Evolutionary conservation across 1,140 invertebrate genomes (phyloP).

Genomic region (Meloidogyne exigua): DNA sequence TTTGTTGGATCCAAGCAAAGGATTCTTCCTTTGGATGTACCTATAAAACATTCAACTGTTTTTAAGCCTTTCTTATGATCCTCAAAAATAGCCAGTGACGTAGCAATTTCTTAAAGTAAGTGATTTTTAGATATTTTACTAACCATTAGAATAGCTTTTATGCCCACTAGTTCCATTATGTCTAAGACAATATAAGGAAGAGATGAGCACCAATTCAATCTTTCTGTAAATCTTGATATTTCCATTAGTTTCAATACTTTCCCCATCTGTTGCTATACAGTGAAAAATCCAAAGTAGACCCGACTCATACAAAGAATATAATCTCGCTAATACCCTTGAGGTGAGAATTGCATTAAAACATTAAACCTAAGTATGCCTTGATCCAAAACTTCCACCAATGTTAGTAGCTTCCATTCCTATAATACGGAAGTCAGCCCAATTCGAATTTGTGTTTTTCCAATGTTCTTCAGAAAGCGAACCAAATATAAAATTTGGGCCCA

Average conservation of each 20-base stretch:
- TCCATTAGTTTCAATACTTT: neutral
- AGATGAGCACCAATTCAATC: neutral
- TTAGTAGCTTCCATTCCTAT: neutral
- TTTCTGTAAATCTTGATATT: neutral
- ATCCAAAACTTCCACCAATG: neutral
- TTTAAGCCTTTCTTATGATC: neutral
- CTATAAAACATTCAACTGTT: neutral
- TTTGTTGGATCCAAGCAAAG: neutral
- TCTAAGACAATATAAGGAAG: neutral
- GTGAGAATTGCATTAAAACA: neutral
- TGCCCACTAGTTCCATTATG: neutral
- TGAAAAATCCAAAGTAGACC: neutral
- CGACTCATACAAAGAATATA: neutral
- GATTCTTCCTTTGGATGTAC: neutral
- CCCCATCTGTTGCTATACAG: neutral
- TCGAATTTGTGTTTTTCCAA: neutral
- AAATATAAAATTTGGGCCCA: neutral
- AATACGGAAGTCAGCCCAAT: neutral
- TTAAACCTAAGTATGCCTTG: neutral
- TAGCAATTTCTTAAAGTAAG: neutral
- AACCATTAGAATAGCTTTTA: neutral
- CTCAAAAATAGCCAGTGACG: neutral
- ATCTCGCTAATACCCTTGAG: neutral
- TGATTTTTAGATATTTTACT: neutral
- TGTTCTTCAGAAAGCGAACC: neutral